These are phyloP conservation scores for Rostratula benghalensis DNA, from an alignment of 2,113 vertebrate species.

Conservation along the genomic window DNA sequence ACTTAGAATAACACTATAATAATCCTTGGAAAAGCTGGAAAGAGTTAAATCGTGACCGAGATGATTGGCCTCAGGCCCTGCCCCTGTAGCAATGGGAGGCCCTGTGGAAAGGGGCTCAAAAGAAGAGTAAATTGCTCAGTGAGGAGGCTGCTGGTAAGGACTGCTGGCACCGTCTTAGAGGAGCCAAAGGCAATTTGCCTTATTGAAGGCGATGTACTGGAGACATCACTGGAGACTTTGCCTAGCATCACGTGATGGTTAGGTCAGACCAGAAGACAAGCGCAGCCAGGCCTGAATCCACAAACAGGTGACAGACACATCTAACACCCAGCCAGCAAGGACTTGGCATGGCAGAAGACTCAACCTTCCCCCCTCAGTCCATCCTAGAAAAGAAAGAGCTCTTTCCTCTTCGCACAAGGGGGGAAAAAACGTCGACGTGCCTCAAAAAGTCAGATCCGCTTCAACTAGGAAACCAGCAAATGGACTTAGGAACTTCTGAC, in stretches of 20 bases:
- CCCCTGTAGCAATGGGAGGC: background rate
- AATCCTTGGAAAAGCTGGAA: background rate
- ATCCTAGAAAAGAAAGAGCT: background rate
- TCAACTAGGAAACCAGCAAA: background rate
- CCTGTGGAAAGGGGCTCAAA: background rate
- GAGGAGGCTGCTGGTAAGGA: background rate
- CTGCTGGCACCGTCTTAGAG: background rate
- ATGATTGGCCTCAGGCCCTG: background rate
- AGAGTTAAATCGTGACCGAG: background rate
- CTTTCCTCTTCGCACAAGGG: background rate
- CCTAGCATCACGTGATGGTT: background rate
- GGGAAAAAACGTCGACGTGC: background rate
- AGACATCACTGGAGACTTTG: background rate
- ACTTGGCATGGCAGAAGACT: background rate
- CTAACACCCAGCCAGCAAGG: background rate
- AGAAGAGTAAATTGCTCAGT: background rate
- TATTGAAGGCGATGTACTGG: background rate
- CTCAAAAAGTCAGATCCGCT: background rate
- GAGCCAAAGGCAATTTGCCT: background rate
- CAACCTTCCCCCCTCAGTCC: background rate
- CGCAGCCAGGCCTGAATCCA: background rate
- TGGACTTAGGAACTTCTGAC: background rate
- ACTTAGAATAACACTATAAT: background rate
- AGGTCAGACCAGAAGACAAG: background rate
- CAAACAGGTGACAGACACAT: background rate